A percentile compares a stretch with the other conserved stretches of the same genome.
Conservation (phyloP, 2,113 vertebrate genomes). For the Montifringilla adamsi region DNA sequence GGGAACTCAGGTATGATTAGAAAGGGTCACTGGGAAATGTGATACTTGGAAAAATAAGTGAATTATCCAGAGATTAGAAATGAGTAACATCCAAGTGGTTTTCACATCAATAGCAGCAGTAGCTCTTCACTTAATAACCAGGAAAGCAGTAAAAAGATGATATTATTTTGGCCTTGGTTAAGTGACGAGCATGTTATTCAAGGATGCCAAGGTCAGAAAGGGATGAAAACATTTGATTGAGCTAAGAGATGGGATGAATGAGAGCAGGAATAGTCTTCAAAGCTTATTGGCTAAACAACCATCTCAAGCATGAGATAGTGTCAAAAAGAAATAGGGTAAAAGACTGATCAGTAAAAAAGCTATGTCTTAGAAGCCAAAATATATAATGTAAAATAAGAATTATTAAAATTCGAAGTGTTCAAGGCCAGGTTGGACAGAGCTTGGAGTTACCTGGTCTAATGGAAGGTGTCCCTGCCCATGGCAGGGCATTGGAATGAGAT, state of each 20-base stretch:
- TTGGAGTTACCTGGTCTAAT: not conserved
- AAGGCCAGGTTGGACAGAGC: not conserved
- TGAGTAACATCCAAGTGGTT: not conserved
- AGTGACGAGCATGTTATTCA: not conserved
- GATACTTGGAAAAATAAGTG: not conserved
- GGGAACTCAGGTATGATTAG: not conserved
- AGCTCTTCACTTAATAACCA: not conserved
- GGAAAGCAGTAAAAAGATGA: not conserved
- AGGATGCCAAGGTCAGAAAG: not conserved
- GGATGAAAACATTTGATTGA: not conserved
- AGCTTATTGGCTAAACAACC: not conserved
- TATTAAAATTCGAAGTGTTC: not conserved
- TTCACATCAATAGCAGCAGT: not conserved
- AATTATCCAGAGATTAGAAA: not conserved
- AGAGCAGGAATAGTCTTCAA: not conserved
- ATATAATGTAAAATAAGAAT: not conserved
- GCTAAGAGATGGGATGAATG: not conserved
- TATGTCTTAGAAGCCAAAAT: not conserved
- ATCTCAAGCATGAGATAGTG: not conserved
- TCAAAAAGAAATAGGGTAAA: not conserved
- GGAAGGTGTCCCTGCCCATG: not conserved
- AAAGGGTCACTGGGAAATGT: not conserved
- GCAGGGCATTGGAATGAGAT: not conserved
- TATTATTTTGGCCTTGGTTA: not conserved
- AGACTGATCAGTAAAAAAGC: not conserved